phyloP scores from a whole-genome alignment of 2,888 invertebrate genomes.

The Piscicola geometra region DNA sequence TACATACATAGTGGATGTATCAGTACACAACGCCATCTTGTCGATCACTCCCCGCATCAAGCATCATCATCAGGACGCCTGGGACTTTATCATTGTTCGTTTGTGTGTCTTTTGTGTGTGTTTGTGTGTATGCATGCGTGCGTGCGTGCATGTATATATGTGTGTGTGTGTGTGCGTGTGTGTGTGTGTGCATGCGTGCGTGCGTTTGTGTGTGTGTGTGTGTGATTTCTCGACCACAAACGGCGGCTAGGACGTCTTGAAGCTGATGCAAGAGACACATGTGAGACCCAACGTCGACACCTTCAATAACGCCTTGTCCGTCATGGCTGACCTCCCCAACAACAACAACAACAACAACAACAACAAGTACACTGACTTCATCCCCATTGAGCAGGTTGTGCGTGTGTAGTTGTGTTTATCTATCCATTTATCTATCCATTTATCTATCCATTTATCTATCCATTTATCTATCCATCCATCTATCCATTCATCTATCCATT shows the following conservation, averaged over 20 bases:
- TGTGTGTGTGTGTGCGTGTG: slow-evolving; percentile 8
- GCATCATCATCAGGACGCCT: neutral
- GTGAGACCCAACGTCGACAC: neutral
- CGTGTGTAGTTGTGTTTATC: too few relatives aligned
- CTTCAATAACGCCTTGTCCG: neutral
- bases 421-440: slow-evolving; percentile 11
- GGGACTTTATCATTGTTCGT: neutral
- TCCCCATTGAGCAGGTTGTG: too few relatives aligned
- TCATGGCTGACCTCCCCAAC: neutral
- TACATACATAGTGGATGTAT: slow-evolving; percentile 5
- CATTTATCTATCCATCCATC: neutral
- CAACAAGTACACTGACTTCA: too few relatives aligned
- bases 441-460: slow-evolving; percentile 1
- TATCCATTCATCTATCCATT: neutral
- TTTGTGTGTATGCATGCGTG: neutral
- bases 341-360: neutral
- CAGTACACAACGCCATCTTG: slow-evolving; percentile 2
- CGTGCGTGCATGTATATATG: slow-evolving; percentile 8
- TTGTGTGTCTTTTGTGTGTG: neutral
- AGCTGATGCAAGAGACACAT: neutral
- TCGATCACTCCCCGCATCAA: neutral
- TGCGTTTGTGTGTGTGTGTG: neutral
- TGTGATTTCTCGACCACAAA: neutral
- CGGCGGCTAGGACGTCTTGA: neutral
- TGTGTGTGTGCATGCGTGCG: neutral